Base-by-base conservation (phyloP, 2,888 invertebrate genomes). In the Phlogophora meticulosa region DNA sequence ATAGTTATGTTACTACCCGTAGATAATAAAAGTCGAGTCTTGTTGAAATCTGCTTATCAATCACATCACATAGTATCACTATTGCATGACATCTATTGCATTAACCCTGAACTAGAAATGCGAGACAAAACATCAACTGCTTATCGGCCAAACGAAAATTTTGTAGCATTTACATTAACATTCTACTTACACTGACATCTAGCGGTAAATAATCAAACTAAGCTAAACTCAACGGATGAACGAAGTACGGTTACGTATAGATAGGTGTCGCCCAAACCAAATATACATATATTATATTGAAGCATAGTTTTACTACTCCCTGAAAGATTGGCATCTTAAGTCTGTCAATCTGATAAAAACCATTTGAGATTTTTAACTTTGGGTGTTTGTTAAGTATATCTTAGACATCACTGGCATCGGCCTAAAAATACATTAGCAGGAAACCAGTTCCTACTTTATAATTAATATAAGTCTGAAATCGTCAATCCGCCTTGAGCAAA, bases 171-270 rank as follows among this genome's bases (percentile, higher is more conserved):
- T 17, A 7, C 28, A 11, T 32, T 17, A n/a, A n/a, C n/a, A n/a
- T n/a, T n/a, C n/a, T 17, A 28, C n/a, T 13, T 2, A 4, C 7
- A n/a, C 40, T 17, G 57, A 58, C 76, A 73, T 74, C 72, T 72
- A 43, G 38, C 36, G 70, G 60, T 28, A 13, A 43, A 7, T 22
- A 51, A 2, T 11, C 7, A 13, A 64, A 76, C 49, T 38, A 34
- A 45, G 15, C 5, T 13, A 13, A 34, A 9, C 7, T 20, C 34
- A 11, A 3, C 3, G 2, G 2, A 10, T 24, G 34, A 34, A 34
- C 1, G n/a, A 38, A 48, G 49, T 62, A 34, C 42, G 36, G 0
- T 49, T 24, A 52, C 17, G 45, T 17, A 10, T 1, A 22, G n/a
- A 63, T 28, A 71, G 70, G 15, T 70, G 74, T 28, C 73, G 5